Conservation (phyloP, 1,140 invertebrate species). For the Archivesica marissinica region DNA sequence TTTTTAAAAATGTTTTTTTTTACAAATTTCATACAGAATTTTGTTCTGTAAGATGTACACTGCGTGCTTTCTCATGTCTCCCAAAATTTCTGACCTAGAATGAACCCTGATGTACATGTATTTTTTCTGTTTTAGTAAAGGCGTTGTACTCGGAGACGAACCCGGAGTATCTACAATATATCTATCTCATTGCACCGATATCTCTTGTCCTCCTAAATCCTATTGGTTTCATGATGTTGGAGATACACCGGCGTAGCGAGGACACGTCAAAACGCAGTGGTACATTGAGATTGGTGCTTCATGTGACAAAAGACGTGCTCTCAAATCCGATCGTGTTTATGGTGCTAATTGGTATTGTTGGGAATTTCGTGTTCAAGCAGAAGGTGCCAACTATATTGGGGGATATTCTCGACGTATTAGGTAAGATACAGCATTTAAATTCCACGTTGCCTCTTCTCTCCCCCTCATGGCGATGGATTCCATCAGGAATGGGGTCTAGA, state of each 20-base stretch:
- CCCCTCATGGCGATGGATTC: no score
- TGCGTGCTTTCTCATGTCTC: no score
- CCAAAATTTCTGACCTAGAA: no score
- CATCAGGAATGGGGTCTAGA: no score
- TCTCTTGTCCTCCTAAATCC: slow-evolving; percentile 97
- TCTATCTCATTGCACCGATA: slow-evolving; percentile 97
- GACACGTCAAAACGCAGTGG: neutral
- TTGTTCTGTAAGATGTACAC: no score
- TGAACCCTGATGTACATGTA: no score
- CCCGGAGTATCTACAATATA: slow-evolving; percentile 94
- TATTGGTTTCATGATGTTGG: slow-evolving; percentile 95
- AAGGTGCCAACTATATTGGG: slow-evolving; percentile 90
- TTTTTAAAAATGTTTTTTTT: no score
- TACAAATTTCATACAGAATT: no score
- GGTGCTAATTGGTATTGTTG: slow-evolving; percentile 95
- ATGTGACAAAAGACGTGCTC: slow-evolving; percentile 88
- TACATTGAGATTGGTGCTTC: slow-evolving; percentile 47
- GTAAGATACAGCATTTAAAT: no score
- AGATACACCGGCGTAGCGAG: slow-evolving; percentile 87
- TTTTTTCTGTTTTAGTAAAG: slow-evolving; percentile 81
- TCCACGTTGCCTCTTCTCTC: no score
- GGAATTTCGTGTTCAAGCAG: slow-evolving; percentile 93
- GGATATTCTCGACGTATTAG: slow-evolving; percentile 89
- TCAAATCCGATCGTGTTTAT: slow-evolving; percentile 96
- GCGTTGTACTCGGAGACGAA: slow-evolving; percentile 88